Percentiles rank a stretch among this genome's conserved stretches.
phyloP scores from a whole-genome alignment of 2,888 invertebrate genomes.

The Chalcis sispes region DNA sequence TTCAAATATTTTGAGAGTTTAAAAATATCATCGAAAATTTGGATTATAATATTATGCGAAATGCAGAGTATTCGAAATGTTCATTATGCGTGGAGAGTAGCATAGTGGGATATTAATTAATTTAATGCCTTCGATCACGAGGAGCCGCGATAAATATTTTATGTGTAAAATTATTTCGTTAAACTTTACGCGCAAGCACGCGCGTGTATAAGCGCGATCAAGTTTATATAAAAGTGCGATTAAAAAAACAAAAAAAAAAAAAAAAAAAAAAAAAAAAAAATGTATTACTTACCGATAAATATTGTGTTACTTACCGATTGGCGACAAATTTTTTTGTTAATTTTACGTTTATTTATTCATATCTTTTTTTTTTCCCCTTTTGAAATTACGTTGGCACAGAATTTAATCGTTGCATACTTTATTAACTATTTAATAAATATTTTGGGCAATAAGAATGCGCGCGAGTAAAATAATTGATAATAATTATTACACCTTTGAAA shows the following conservation, averaged over 20 bases:
- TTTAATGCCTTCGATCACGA: slow-evolving; percentile 30
- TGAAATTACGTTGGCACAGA: background rate
- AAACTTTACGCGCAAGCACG: no score
- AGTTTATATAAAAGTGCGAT: background rate
- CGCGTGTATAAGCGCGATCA: no score
- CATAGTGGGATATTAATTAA: slow-evolving; percentile 50
- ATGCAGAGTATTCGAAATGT: slow-evolving; percentile 48
- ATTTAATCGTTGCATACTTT: slow-evolving; percentile 20
- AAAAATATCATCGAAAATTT: slow-evolving; percentile 54
- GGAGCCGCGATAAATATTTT: slow-evolving; percentile 45
- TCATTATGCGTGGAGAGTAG: slow-evolving; percentile 29
- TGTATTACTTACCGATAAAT: no score
- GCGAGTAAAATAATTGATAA: slow-evolving; percentile 20
- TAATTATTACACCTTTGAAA: slow-evolving; percentile 15
- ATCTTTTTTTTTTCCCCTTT: background rate
- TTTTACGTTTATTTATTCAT: background rate
- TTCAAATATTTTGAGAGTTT: slow-evolving; percentile 45
- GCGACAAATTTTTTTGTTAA: background rate
- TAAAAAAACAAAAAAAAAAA: background rate
- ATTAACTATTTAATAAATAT: slow-evolving; percentile 14
- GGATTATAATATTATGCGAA: slow-evolving; percentile 42
- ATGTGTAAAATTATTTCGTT: slow-evolving; percentile 21
- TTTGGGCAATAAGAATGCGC: slow-evolving; percentile 1
- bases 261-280: no score
- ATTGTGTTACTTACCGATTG: no score